Evolutionary conservation across 2,797 vertebrate genomes (phyloP).

Genomic region (Alectoris magna): DNA sequence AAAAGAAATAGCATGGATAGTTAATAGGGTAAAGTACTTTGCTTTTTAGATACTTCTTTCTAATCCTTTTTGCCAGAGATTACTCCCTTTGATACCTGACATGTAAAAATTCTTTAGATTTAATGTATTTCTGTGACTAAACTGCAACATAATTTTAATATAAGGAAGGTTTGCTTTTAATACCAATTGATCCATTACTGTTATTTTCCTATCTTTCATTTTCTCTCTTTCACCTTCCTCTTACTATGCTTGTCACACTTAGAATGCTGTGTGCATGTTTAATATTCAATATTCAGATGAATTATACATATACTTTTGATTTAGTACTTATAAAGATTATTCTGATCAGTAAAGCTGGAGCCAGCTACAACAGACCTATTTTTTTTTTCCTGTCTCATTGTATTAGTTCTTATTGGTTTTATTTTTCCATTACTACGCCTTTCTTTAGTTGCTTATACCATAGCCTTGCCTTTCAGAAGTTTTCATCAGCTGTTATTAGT

Average conservation of each 20-base stretch:
- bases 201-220: slow-evolving; percentile 18
- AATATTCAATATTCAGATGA: slow-evolving; percentile 14
- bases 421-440: background rate
- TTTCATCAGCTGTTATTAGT: background rate
- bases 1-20: background rate
- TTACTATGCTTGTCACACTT: slow-evolving; percentile 15
- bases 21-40: background rate
- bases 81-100: background rate
- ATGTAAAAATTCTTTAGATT: background rate
- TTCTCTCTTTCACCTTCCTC: background rate
- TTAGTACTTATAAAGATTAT: background rate
- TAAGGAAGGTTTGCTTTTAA: background rate
- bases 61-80: background rate
- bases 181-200: slow-evolving; percentile 2
- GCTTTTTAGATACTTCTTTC: background rate
- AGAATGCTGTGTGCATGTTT: background rate
- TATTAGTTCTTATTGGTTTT: background rate
- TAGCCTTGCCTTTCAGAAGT: background rate
- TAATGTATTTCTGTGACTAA: background rate
- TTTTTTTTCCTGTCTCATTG: background rate
- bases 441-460: background rate
- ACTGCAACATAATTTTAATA: background rate
- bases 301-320: background rate
- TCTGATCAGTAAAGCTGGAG: background rate
- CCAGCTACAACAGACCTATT: background rate